Conservation (phyloP, 2,797 vertebrate genomes). For the Propithecus perrieri region DNA sequence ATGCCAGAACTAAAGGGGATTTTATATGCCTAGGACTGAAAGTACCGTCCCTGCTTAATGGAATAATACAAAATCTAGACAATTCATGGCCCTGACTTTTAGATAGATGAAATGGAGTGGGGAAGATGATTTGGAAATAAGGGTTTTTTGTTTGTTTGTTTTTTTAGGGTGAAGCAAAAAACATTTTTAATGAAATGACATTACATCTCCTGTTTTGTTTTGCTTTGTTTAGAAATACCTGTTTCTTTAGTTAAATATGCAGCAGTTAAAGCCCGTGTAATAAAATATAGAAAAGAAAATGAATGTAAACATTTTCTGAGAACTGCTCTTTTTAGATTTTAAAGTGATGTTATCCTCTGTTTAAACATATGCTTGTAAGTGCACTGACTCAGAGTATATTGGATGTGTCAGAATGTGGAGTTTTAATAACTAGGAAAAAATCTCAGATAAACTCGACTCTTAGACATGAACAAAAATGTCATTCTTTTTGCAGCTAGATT, state of each 20-base stretch:
- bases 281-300: conserved; percentile 58
- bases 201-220: neutral
- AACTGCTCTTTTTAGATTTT: conserved; percentile 24
- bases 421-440: conserved; percentile 82
- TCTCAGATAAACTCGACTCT: conserved; percentile 81
- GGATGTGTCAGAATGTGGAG: conserved; percentile 71
- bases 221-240: conserved; percentile 50
- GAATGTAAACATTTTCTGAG: conserved; percentile 52
- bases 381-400: conserved; percentile 78
- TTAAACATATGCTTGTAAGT: conserved; percentile 60
- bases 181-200: neutral
- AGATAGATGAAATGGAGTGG: neutral
- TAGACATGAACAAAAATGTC: conserved; percentile 84
- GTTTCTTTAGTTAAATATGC: conserved; percentile 22
- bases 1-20: conserved; percentile 11
- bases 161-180: neutral
- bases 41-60: neutral
- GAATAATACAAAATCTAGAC: conserved; percentile 54
- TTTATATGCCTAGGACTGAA: conserved; percentile 13
- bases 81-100: neutral
- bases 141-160: neutral
- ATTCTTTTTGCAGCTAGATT: conserved; percentile 81
- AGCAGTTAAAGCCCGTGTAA: conserved; percentile 35
- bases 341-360: conserved; percentile 14
- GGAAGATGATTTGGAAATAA: neutral